phyloP scores from a whole-genome alignment of 2,113 vertebrate species.

The Paraplagusia blochii region DNA sequence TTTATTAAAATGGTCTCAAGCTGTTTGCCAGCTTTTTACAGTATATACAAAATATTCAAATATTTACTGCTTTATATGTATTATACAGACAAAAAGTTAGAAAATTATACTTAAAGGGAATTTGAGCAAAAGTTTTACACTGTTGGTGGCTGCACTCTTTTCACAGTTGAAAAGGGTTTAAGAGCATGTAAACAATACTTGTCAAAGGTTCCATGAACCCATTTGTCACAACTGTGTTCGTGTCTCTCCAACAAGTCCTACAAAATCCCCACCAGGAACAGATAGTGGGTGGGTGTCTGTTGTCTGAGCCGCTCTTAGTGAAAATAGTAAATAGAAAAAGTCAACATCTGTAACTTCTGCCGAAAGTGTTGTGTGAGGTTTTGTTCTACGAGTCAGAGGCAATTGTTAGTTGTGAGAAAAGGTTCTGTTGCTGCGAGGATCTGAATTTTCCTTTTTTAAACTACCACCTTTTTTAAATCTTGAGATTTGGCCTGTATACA shows the following conservation, averaged over 20 bases:
- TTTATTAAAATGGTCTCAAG: no score
- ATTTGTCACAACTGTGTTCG: constrained; percentile 10
- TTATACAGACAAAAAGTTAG: no score
- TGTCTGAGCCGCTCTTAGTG: constrained; percentile 44
- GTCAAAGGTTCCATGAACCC: constrained; percentile 8
- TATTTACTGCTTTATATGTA: no score
- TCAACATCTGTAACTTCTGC: constrained; percentile 65
- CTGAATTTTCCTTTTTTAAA: no score
- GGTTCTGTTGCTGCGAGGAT: no score
- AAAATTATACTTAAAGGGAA: no score
- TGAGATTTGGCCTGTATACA: no score
- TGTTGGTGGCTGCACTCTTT: no score
- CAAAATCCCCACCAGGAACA: constrained; percentile 22
- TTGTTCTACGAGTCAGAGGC: constrained; percentile 27
- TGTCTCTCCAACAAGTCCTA: constrained; percentile 13
- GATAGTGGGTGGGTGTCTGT: constrained; percentile 52
- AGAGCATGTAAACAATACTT: constrained; percentile 12
- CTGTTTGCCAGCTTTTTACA: not conserved
- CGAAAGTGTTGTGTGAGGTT: constrained; percentile 29
- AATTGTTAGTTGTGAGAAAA: constrained; percentile 55
- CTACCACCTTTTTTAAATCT: no score
- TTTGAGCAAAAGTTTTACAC: no score
- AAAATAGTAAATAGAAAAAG: constrained; percentile 60
- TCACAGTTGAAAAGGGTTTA: no score
- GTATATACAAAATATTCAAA: no score